A percentile compares a stretch with the other conserved stretches of the same genome.
phyloP scores from a whole-genome alignment of 2,797 vertebrate species.

The Trichosurus vulpecula region DNA sequence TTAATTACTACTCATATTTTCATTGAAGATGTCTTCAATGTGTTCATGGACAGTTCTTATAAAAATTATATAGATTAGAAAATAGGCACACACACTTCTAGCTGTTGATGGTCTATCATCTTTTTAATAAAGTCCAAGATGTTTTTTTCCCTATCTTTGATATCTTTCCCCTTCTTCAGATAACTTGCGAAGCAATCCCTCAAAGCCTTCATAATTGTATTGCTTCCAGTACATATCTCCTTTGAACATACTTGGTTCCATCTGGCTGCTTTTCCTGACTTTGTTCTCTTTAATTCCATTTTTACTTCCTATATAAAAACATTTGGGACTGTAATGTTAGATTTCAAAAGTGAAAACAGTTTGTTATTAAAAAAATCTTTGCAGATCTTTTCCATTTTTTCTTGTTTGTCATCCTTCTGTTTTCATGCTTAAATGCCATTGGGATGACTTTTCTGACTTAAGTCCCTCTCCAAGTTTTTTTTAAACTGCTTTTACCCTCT shows the following conservation, averaged over 20 bases:
- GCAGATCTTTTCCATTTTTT: conserved; percentile 1
- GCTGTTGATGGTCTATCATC: background rate
- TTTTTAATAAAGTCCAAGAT: background rate
- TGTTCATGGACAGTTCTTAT: background rate
- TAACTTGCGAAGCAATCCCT: background rate
- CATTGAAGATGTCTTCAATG: background rate
- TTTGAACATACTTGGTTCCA: background rate
- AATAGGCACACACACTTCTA: background rate
- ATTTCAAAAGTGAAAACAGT: background rate
- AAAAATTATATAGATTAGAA: background rate
- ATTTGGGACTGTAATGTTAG: background rate
- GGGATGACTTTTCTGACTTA: background rate
- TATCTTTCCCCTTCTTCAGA: background rate
- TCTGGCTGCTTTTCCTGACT: background rate
- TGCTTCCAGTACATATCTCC: background rate
- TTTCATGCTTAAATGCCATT: background rate
- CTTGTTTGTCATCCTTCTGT: background rate
- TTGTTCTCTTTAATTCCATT: background rate
- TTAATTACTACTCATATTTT: background rate
- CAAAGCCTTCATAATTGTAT: background rate
- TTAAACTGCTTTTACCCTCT: background rate
- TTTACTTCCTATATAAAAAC: background rate
- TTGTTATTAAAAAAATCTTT: background rate
- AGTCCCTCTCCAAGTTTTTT: background rate
- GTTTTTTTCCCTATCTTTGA: background rate